Evolutionary conservation across 2,888 invertebrate genomes (phyloP).

Genomic region (Drosophila leonis): DNA sequence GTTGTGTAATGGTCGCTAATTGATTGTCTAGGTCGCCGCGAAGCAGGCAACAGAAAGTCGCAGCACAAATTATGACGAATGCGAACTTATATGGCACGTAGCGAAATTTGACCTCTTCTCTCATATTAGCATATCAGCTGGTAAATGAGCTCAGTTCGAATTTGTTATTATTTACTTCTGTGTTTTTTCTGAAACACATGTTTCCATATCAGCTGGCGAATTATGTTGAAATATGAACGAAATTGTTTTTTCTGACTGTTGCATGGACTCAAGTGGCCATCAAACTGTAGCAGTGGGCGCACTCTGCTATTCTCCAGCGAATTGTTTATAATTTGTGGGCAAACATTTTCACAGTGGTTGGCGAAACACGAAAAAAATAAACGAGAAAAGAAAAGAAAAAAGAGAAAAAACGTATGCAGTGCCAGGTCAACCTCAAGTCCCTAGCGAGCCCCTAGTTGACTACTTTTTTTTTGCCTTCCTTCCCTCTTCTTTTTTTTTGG

Average conservation of each 20-base stretch:
- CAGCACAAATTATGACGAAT: slow-evolving; percentile 11
- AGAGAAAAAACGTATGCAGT: slow-evolving; percentile 30
- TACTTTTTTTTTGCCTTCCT: slow-evolving; percentile 11
- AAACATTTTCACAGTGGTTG: slow-evolving; percentile 53
- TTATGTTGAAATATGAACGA: background rate
- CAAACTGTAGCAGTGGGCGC: slow-evolving; percentile 49
- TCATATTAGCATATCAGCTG: background rate
- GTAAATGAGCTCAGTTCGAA: background rate
- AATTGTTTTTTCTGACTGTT: slow-evolving; percentile 29
- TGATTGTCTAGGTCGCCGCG: slow-evolving; percentile 1
- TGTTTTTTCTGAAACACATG: background rate
- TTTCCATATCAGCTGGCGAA: slow-evolving; percentile 12
- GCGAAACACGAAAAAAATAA: slow-evolving; percentile 24
- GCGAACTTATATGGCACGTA: background rate
- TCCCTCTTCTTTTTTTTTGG: slow-evolving; percentile 6
- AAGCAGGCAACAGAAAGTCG: slow-evolving; percentile 2
- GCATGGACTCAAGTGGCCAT: slow-evolving; percentile 30
- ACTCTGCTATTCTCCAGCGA: slow-evolving; percentile 59
- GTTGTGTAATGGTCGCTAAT: slow-evolving; percentile 24
- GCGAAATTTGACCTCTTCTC: background rate
- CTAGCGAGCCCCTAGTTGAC: slow-evolving; percentile 22
- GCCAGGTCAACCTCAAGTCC: slow-evolving; percentile 9
- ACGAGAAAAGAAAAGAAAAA: background rate
- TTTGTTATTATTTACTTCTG: background rate
- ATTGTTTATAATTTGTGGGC: slow-evolving; percentile 71